Conservation (phyloP, 2,113 vertebrate species). For the Xenopus laevis region DNA sequence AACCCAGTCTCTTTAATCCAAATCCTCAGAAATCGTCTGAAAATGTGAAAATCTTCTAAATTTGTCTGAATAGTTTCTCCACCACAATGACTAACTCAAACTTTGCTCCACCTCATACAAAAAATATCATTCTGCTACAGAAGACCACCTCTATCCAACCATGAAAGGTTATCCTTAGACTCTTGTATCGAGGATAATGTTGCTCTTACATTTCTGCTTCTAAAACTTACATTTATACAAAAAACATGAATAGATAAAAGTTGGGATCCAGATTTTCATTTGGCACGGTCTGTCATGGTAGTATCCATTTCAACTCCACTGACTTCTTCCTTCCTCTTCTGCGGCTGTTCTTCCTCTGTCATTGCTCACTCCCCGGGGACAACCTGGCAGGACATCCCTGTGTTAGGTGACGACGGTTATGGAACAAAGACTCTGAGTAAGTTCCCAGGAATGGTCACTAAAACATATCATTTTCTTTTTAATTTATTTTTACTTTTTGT, state of each 20-base stretch:
- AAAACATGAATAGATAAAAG: constrained; percentile 40
- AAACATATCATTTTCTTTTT: constrained; percentile 59
- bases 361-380: constrained; percentile 84
- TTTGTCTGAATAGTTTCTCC: too few relatives aligned
- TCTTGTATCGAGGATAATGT: not conserved
- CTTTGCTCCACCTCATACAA: too few relatives aligned
- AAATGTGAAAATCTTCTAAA: too few relatives aligned
- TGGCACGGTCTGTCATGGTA: constrained; percentile 74
- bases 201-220: not conserved
- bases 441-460: constrained; percentile 87
- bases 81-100: too few relatives aligned
- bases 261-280: constrained; percentile 69
- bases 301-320: constrained; percentile 75
- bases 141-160: too few relatives aligned
- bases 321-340: constrained; percentile 86
- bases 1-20: too few relatives aligned
- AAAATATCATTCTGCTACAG: too few relatives aligned
- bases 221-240: too few relatives aligned
- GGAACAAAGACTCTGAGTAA: constrained; percentile 99
- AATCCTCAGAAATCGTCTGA: too few relatives aligned
- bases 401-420: constrained; percentile 99
- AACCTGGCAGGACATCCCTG: constrained; percentile 93
- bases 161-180: too few relatives aligned
- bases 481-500: constrained; percentile 23
- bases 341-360: constrained; percentile 82